Evolutionary conservation across 2,797 vertebrate genomes (phyloP), one percentile per base, ranked within the genome.

Genomic region (Sarcoramphus papa): DNA sequence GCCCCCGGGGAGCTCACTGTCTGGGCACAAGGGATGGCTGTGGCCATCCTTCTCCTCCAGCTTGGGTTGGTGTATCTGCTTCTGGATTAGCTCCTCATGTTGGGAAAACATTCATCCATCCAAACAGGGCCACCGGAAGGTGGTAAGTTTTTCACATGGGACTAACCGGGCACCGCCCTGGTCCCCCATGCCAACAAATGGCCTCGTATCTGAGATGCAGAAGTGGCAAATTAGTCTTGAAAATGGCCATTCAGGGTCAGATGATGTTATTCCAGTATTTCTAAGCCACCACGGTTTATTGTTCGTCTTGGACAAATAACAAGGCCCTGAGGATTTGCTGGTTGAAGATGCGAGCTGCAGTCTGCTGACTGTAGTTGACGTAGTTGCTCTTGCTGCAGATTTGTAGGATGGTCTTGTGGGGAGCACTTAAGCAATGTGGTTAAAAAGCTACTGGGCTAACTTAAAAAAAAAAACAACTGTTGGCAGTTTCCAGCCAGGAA

Each of bases 231-330:
- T 92, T 41, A 90, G 33, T 78, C 54, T 69, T 2, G 0, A 62
- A 90, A 94, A 68, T 25, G 28, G 28, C 91, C 50, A 24, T 92
- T 96, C 0, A 0, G 41, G 43, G 67, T 88, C 77, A 84, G 64
- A 77, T 72, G 19, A 35, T 85, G 24, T 76, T 95, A 70, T 81
- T 96, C 40, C 40, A 59, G n/a, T 78, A 77, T 89, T 95, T 90
- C 76, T 69, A 75, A 86, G 74, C 45, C 65, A 43, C 70, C 27
- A 47, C 0, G 0, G 37, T 92, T 88, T 87, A 50, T 82, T 85
- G 41, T 93, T 93, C 76, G 5, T 85, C 47, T 75, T 84, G 73
- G 76, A 63, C 60, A 88, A 93, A 81, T 93, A 88, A 79, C 79
- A 93, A 81, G 82, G 50, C 82, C 75, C 12, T 3, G 70, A 88